Evolutionary conservation across 53 echinoderm and acorn worm genomes (phyloP), one percentile per base, ranked within the genome.

Genomic region (Stichopus horrens): DNA sequence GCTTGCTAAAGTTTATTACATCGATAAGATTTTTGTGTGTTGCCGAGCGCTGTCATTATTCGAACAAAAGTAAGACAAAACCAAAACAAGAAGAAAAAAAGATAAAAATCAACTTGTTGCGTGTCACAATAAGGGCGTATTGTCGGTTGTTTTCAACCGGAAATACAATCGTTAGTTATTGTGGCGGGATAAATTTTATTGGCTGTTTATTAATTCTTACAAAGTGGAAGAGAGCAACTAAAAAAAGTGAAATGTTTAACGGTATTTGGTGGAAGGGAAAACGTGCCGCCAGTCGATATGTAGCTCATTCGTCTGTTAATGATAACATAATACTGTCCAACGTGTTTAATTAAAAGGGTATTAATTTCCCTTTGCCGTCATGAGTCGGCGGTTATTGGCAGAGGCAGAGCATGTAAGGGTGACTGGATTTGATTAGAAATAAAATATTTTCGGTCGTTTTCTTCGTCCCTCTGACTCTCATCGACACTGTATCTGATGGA

Each of bases 301-400:
- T 59, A 57, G 57, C 54, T 81, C 53, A 57, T 21, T 9, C 54
- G 14, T 55, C 21, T 53, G 81, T 9, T 55, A 23, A 10, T 20
- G 81, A 81, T 10, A 81, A 55, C 54, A 14, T 53, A 54, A 37
- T 37, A 37, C 37, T 37, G 37, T 37, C 37, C 37, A 22, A 58
- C 60, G 60, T 63, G 53, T 84, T 84, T 59, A 59, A 84, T 84
- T 84, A 59, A 10, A 65, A 80, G 59, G 85, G 21, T 84, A 63
- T 84, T 84, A 58, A 66, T 84, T 7, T 76, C 52, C 76, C 5
- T 76, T 16, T 76, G 37, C 23, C n/a, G 5, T 23, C 23, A 5
- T 6, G 7, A 76, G 76, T 76, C 10, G n/a, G 16, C 23, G 23
- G 76, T 19, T 76, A 23, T 16, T 37, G 37, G 37, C 37, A 37